Percentiles rank a stretch among this genome's conserved stretches.
phyloP scores from a whole-genome alignment of 37 sponge, comb jelly and placozoan genomes.

The Cliona cf. orientalis region DNA sequence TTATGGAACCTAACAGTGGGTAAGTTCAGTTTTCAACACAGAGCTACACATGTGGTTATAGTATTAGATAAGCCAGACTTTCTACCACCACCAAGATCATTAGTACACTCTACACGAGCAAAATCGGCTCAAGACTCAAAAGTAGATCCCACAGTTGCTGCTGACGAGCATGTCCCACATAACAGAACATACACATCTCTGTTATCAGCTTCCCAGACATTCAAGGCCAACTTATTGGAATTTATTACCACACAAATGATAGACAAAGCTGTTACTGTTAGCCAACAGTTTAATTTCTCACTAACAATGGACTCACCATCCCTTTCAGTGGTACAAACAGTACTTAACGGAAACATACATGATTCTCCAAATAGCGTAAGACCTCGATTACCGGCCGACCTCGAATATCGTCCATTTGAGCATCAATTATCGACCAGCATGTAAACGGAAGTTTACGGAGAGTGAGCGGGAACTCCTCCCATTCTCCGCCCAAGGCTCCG shows the following conservation, averaged over 20 bases:
- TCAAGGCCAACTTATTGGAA: not conserved
- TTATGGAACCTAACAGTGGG: not conserved
- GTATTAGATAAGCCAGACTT: slow-evolving; percentile 22
- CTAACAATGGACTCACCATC: slow-evolving; percentile 7
- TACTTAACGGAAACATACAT: not conserved
- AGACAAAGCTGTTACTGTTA: not conserved
- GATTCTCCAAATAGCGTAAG: not conserved
- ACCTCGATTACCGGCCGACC: too few species aligned
- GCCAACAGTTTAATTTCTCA: not conserved
- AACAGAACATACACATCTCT: not conserved
- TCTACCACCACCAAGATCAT: slow-evolving; percentile 18
- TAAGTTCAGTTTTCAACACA: not conserved
- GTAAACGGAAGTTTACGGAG: too few species aligned
- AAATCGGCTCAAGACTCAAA: not conserved
- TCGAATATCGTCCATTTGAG: too few species aligned
- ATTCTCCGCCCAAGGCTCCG: not conserved
- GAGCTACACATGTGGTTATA: not conserved
- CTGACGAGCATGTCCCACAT: not conserved
- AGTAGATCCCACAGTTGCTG: not conserved
- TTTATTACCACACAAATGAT: not conserved
- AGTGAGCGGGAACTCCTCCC: slow-evolving; percentile 7
- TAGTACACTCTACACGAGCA: not conserved
- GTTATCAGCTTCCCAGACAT: not conserved
- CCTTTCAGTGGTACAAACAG: not conserved
- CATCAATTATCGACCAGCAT: too few species aligned